Conservation (phyloP, 2,797 vertebrate species). For the Sebastes hubbsi region DNA sequence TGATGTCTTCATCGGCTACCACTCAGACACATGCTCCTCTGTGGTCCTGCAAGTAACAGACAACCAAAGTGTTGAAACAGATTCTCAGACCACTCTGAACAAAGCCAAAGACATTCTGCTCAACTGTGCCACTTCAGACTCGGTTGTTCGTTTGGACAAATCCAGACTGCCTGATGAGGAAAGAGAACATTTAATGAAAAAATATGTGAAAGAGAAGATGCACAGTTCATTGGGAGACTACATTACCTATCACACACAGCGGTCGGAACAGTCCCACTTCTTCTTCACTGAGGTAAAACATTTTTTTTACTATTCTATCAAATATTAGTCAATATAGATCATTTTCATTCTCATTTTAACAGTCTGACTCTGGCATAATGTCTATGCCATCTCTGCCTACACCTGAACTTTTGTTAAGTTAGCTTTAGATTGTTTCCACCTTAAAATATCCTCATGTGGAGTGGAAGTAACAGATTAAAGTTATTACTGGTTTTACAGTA, state of each 20-base stretch:
- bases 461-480: neutral
- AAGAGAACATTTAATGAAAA: constrained; percentile 41
- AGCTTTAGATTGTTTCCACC: neutral
- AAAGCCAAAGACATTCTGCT: constrained; percentile 82
- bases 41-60: constrained; percentile 85
- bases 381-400: neutral
- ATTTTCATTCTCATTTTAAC: neutral
- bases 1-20: constrained; percentile 89
- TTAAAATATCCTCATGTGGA: neutral
- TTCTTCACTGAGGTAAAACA: constrained; percentile 87
- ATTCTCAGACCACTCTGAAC: constrained; percentile 49
- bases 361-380: neutral
- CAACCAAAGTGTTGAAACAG: constrained; percentile 22
- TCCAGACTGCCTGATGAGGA: constrained; percentile 50
- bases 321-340: neutral
- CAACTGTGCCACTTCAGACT: constrained; percentile 89
- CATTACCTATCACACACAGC: constrained; percentile 67
- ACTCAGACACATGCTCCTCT: constrained; percentile 87
- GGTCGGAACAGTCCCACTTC: neutral
- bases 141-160: constrained; percentile 82
- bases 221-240: constrained; percentile 86
- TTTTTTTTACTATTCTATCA: neutral
- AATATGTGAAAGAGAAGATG: constrained; percentile 80
- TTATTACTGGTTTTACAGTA: neutral
- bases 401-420: neutral